A percentile compares a stretch with the other conserved stretches of the same genome.
Conservation (phyloP, 2,113 vertebrate species). For the Archilochus colubris region DNA sequence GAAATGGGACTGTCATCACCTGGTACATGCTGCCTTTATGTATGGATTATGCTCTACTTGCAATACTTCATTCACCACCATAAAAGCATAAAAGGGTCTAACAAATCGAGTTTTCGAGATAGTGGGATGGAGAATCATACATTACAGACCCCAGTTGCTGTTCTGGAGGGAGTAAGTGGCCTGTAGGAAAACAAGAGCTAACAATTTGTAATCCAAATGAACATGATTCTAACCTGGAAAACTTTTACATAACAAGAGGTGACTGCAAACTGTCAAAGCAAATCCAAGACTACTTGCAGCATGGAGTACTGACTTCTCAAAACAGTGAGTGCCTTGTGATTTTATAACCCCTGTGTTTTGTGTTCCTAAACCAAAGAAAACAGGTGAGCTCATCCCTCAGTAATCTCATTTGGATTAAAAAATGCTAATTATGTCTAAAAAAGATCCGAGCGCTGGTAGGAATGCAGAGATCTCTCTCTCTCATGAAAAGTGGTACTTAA, state of each 20-base stretch:
- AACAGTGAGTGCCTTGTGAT: not conserved
- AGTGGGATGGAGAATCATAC: not conserved
- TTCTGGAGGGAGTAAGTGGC: not conserved
- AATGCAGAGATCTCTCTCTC: not conserved
- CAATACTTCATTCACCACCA: not conserved
- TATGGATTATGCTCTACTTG: not conserved
- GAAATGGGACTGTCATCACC: not conserved
- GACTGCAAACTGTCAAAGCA: not conserved
- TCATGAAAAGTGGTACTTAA: not conserved
- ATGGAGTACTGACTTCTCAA: not conserved
- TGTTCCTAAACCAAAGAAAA: conserved; percentile 38
- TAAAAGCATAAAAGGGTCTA: not conserved
- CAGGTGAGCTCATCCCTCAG: conserved; percentile 45
- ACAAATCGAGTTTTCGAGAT: not conserved
- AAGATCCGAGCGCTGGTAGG: not conserved
- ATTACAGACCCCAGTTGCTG: rapidly evolving
- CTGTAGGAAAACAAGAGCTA: not conserved
- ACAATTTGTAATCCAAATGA: not conserved
- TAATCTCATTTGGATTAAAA: conserved; percentile 18
- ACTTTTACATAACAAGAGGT: not conserved
- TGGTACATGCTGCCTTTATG: not conserved
- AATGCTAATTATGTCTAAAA: conserved; percentile 33
- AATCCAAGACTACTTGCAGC: not conserved
- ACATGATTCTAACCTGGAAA: not conserved
- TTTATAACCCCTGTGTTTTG: not conserved